Evolutionary conservation across 2,113 vertebrate species (phyloP), one percentile per base, ranked within the genome.

Genomic region (Heliornis fulica): DNA sequence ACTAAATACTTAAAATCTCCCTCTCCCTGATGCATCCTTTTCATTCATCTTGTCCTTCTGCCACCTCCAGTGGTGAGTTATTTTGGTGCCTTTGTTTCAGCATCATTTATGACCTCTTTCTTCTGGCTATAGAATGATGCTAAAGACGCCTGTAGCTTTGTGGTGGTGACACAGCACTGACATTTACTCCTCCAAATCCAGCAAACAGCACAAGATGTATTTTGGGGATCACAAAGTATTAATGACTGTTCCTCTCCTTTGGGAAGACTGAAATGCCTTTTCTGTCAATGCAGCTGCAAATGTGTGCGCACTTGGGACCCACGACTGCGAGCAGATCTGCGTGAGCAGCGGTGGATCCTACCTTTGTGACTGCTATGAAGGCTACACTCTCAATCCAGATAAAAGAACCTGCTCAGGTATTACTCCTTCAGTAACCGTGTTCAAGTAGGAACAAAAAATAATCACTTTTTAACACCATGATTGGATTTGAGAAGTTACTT

Each of bases 271-370:
- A 86, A 77, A 53, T 2, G 28, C 19, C 68, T 79, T 46, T 36
- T 82, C 63, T 87, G 70, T 38, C 87, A 66, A 48, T 86, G 93
- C 65, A 99, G 99, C 98, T 98, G 77, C 86, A 80, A 98, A 99
- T 45, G 92, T 92, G 38, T 99, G 99, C 74, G 95, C 98, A 43
- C 94, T 96, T 21, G 98, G 98, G 96, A 94, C 41, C 25, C 98
- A 99, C 0, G 97, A 98, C 93, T 99, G 99, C 70, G 96, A 99
- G 93, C 99, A 99, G 87, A 79, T 98, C 72, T 99, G 99, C 50
- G 97, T 99, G 92, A 98, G 96, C 34, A 21, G 78, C 0, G 61
- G 95, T 10, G 88, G 94, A 54, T 98, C 98, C 75, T 97, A 97
- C 98, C 97, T 97, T 93, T 99, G 99, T 93, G 98, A 98, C 41